Conservation (phyloP, 2,113 vertebrate genomes). For the Archocentrus centrarchus region DNA sequence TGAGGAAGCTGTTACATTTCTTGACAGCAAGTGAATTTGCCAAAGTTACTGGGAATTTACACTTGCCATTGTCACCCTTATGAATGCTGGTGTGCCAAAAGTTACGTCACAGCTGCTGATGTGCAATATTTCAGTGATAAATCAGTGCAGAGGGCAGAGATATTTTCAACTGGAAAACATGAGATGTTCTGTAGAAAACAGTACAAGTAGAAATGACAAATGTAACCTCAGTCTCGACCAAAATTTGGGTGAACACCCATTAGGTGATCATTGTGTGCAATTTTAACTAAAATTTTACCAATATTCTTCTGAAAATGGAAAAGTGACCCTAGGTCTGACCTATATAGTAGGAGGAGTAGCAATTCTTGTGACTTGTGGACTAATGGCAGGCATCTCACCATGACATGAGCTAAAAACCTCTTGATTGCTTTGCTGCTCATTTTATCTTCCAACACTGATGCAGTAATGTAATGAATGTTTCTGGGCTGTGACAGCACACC, state of each 20-base stretch:
- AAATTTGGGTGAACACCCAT: not conserved
- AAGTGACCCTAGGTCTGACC: not conserved
- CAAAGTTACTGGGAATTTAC: not conserved
- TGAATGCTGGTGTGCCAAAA: not conserved
- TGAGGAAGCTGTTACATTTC: not conserved
- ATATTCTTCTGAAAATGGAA: not conserved
- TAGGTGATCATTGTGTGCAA: not conserved
- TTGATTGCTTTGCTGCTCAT: not conserved
- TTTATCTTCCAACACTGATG: not conserved
- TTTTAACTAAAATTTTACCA: not conserved
- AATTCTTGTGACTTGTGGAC: not conserved
- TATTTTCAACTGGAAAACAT: not conserved
- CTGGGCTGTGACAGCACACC: not conserved
- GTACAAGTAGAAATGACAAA: not conserved
- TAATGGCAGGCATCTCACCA: not conserved
- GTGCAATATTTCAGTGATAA: too few relatives aligned
- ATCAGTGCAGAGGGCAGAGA: too few relatives aligned
- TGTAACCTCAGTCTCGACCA: accelerated
- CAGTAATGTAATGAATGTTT: not conserved
- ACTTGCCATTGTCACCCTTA: not conserved
- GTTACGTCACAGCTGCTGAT: not conserved
- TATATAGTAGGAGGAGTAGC: not conserved
- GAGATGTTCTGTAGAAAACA: not conserved
- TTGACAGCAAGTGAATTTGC: not conserved
- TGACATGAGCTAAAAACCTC: not conserved